Evolutionary conservation across 2,888 invertebrate species (phyloP).

Genomic region (Salticus scenicus): DNA sequence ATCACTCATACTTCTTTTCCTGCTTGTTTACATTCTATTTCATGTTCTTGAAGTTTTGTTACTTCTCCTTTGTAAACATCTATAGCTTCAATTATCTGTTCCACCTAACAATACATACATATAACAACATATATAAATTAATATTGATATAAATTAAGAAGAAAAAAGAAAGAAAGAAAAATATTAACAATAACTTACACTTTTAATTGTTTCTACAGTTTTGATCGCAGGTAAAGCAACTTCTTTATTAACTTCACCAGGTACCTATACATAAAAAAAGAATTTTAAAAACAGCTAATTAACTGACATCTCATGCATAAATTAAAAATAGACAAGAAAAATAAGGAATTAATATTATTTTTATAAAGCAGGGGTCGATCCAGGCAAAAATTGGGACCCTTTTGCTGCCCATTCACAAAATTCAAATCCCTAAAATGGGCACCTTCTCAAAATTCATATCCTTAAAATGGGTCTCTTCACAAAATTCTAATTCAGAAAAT

Average conservation of each 20-base stretch:
- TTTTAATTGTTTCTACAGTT: constrained; percentile 89
- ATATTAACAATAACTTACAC: constrained; percentile 79
- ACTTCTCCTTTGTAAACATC: constrained; percentile 82
- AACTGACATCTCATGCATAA: too few relatives aligned
- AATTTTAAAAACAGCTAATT: too few relatives aligned
- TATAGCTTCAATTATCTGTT: constrained; percentile 92
- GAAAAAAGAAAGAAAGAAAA: not conserved
- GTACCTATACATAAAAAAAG: constrained; percentile 74
- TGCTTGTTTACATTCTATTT: constrained; percentile 40
- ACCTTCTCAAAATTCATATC: too few relatives aligned
- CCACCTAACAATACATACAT: constrained; percentile 81
- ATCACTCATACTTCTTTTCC: constrained; percentile 38
- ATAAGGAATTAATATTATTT: too few relatives aligned
- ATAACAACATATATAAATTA: not conserved
- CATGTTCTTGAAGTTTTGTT: constrained; percentile 74
- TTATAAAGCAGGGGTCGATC: too few relatives aligned
- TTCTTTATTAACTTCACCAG: constrained; percentile 82
- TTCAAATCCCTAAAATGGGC: too few relatives aligned
- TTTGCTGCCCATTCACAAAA: too few relatives aligned
- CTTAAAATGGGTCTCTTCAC: too few relatives aligned
- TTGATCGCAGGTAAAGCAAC: constrained; percentile 90
- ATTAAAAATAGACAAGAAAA: too few relatives aligned
- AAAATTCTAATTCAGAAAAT: too few relatives aligned
- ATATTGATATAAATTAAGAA: not conserved
- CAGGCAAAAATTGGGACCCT: too few relatives aligned